Base-by-base conservation (phyloP, 2,888 invertebrate species). In the Plebejus argus region DNA sequence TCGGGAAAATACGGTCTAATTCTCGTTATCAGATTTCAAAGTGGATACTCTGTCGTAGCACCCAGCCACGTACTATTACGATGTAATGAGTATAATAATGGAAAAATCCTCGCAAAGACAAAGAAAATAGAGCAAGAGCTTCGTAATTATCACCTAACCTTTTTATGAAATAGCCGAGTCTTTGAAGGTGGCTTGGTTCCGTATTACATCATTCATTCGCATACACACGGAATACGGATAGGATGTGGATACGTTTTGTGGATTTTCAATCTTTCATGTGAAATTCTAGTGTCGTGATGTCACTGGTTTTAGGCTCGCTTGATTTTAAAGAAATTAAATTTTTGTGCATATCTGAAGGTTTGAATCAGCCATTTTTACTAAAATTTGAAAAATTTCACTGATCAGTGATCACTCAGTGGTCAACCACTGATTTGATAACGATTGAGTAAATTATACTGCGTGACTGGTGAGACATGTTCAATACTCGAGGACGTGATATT, bases 91-190 rank as follows among this genome's bases (percentile, higher is more conserved):
- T 66, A 66, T 66, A 66, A 66, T 66, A 66, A 66, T 12, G 66
- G 66, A 66, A 66, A 66, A 66, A 66, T 66, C 66, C 66, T 66
- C 66, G 28, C 66, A 66, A 66, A 66, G 71, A 71, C 71, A 71
- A 71, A 71, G 71, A 39, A 71, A 71, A 71, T 71, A 71, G 71
- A 39, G 35, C 39, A 39, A 71, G 71, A 71, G 12, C 10, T 20
- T n/a, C n/a, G 39, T 71, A 71, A 71, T 71, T 71, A 71, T 71
- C 71, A 71, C 71, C 39, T 70, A 61, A 66, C 28, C 33, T 33
- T 66, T 66, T 66, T 66, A 66, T 33, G 18, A 66, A 66, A 61
- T 28, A 61, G 61, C 23, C 12, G 23, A 23, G 28, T 18, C 18
- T 66, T 66, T 28, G 66, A 15, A 10, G 66, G 5, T 18, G 1